A percentile compares a stretch with the other conserved stretches of the same genome.
Evolutionary conservation across 2,113 vertebrate species (phyloP).

Genomic region (Menidia beryllina): DNA sequence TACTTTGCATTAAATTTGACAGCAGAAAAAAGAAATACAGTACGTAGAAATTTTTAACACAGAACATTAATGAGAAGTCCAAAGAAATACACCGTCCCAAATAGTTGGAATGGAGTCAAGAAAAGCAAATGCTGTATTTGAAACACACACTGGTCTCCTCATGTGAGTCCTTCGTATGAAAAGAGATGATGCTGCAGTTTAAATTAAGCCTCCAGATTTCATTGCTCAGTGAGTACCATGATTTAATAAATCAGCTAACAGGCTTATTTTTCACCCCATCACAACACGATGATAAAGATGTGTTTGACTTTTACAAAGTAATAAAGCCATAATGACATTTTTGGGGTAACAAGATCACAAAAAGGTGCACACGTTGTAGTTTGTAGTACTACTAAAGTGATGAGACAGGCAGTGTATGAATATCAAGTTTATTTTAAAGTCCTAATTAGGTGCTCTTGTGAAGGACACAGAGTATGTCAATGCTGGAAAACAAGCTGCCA

Average conservation of each 20-base stretch:
- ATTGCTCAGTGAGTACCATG: conserved; percentile 12
- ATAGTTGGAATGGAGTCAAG: conserved; percentile 15
- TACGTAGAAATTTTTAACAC: background rate
- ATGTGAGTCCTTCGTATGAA: conserved; percentile 24
- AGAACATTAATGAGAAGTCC: background rate
- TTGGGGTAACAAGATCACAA: conserved; percentile 18
- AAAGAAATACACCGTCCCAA: background rate
- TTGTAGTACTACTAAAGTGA: background rate
- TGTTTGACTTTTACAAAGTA: conserved; percentile 7
- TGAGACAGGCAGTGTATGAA: background rate
- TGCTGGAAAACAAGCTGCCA: background rate
- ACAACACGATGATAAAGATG: conserved; percentile 27
- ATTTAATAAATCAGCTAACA: conserved; percentile 54
- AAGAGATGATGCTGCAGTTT: conserved; percentile 45
- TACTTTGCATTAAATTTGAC: background rate
- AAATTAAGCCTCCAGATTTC: conserved; percentile 9
- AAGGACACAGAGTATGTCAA: background rate
- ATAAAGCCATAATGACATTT: conserved; percentile 35
- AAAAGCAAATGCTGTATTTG: conserved; percentile 14
- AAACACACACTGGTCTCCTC: background rate
- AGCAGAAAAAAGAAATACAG: background rate
- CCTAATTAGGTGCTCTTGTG: background rate
- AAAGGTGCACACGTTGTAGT: background rate
- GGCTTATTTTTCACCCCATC: conserved; percentile 50
- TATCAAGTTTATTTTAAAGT: background rate